Evolutionary conservation across 1,140 invertebrate species (phyloP), one percentile per base, ranked within the genome.

Genomic region (Cydia fagiglandana): DNA sequence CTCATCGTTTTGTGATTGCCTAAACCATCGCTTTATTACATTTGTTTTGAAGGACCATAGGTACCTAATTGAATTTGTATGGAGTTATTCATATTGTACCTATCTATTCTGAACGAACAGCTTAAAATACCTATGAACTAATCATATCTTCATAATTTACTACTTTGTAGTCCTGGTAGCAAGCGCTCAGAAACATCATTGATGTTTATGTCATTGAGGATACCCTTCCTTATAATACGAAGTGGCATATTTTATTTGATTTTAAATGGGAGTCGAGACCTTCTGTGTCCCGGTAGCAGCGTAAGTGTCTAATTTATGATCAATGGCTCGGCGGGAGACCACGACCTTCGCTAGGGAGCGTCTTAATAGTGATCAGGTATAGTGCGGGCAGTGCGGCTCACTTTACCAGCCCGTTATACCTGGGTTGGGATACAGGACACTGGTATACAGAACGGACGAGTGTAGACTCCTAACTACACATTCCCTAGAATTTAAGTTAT

Each of bases 241-340:
- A 20, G 17, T 30, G 20, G 10, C 20, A 9, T 12, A 12, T 24
- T 61, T 24, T 12, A 61, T 24, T 10, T 24, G 56, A n/a, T 17
- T 24, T 24, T 24, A 61, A 20, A 61, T n/a, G 17, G 10, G 2
- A 61, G 56, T 20, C 20, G 20, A n/a, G 56, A 4, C 56, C 56
- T 61, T 61, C 56, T 61, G 20, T 56, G 56, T 61, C 17, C 20
- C 17, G 4, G 56, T 4, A 24, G 56, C n/a, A 20, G 17, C 56
- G 56, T 61, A 61, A 61, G 56, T 61, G 56, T 61, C 56, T 61
- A 61, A 61, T 61, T 61, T 61, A 61, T 61, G 20, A 61, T 61
- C 56, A 61, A 61, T 61, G 56, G 56, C 17, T 61, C 56, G 17
- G 56, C 24, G 56, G 17, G 56, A 20, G 56, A 24, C 56, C 7